Evolutionary conservation across 2,888 invertebrate species (phyloP).

Genomic region (Vanessa cardui): DNA sequence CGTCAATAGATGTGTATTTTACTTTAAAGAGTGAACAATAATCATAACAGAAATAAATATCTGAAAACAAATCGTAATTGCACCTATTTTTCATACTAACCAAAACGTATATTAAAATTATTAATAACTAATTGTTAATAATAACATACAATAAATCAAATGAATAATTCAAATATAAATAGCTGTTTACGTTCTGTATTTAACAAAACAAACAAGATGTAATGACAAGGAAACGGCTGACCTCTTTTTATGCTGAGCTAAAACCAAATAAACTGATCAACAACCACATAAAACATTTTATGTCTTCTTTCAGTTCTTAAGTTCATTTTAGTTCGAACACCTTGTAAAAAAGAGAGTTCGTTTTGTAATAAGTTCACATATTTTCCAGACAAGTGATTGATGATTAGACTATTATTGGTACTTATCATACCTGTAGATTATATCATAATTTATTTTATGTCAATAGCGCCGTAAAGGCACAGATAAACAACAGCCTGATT

Average conservation of each 20-base stretch:
- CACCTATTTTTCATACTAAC: no score
- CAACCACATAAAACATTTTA: slow-evolving; percentile 35
- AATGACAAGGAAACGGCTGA: slow-evolving; percentile 31
- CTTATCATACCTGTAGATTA: slow-evolving; percentile 41
- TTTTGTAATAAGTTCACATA: not conserved
- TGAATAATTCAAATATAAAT: slow-evolving; percentile 18
- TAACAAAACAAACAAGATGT: slow-evolving; percentile 25
- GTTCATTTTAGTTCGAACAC: slow-evolving; percentile 18
- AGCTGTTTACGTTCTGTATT: slow-evolving; percentile 22
- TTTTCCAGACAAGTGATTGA: not conserved
- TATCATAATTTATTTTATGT: slow-evolving; percentile 44
- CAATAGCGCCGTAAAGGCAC: slow-evolving; percentile 46
- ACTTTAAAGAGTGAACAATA: no score
- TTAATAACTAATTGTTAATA: slow-evolving; percentile 9
- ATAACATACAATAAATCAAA: slow-evolving; percentile 8
- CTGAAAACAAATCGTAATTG: no score
- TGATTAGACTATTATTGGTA: slow-evolving; percentile 14
- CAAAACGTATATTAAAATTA: not conserved
- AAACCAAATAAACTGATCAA: slow-evolving; percentile 36
- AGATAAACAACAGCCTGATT: slow-evolving; percentile 61
- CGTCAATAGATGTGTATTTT: no score
- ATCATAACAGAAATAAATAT: no score
- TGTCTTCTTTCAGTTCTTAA: slow-evolving; percentile 28
- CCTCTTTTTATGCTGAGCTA: slow-evolving; percentile 31
- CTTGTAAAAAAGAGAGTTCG: slow-evolving; percentile 4